These are phyloP conservation scores for mouse (Mus musculus) DNA, from an alignment of 2,113 vertebrate species.

Conservation along the genomic window GRCm39 chr11:51734001-51734500, in stretches of 20 bases:
- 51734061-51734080: conserved; percentile 4
- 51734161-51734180: background rate
- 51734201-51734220: background rate
- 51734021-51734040: conserved; percentile 34
- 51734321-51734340: background rate
- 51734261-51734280: background rate
- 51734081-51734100: background rate
- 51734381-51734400: too few species aligned
- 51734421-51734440: background rate
- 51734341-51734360: too few species aligned
- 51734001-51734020: background rate
- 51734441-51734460: background rate
- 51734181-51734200: conserved; percentile 21
- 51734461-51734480: background rate
- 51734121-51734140: background rate
- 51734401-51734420: background rate
- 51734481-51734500: background rate
- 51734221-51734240: background rate
- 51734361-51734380: background rate
- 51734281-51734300: background rate
- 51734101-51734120: background rate
- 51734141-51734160: conserved; percentile 49
- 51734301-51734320: background rate
- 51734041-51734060: background rate
- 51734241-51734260: background rate